A percentile compares a stretch with the other conserved stretches of the same genome.
Evolutionary conservation across 2,797 vertebrate genomes (phyloP).

Genomic region (Rhodeus uyekii): DNA sequence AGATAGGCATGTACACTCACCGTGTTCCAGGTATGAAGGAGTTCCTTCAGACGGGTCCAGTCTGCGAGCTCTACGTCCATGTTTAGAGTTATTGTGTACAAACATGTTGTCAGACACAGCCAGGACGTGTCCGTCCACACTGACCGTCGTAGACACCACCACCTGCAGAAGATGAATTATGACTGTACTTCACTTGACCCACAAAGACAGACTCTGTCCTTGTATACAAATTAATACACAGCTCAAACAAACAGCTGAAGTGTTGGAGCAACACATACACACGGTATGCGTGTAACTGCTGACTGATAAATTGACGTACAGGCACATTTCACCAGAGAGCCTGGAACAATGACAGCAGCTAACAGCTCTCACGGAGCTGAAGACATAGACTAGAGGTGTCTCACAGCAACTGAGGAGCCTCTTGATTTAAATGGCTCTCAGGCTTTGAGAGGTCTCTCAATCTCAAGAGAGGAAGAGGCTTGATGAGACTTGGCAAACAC

Average conservation of each 20-base stretch:
- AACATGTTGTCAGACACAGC: conserved; percentile 90
- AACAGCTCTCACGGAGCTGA: conserved; percentile 76
- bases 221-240: neutral
- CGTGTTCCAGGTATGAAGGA: conserved; percentile 89
- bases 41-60: conserved; percentile 89
- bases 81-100: conserved; percentile 89
- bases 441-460: conserved; percentile 79
- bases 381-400: conserved; percentile 82
- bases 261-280: neutral
- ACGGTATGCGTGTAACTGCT: conserved; percentile 56
- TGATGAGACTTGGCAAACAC: conserved; percentile 75
- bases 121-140: conserved; percentile 86
- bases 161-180: conserved; percentile 69
- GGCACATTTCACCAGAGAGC: conserved; percentile 88
- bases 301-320: conserved; percentile 88
- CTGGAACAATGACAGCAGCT: conserved; percentile 33
- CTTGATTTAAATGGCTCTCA: conserved; percentile 79
- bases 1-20: conserved; percentile 68
- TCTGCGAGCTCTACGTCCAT: conserved; percentile 86
- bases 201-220: neutral
- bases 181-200: conserved; percentile 5
- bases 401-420: conserved; percentile 68
- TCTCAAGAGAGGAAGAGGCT: conserved; percentile 61
- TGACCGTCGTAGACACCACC: conserved; percentile 87
- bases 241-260: conserved; percentile 17